Base-by-base conservation (phyloP, 2,797 vertebrate species). In the Gobionotothen gibberifrons region DNA sequence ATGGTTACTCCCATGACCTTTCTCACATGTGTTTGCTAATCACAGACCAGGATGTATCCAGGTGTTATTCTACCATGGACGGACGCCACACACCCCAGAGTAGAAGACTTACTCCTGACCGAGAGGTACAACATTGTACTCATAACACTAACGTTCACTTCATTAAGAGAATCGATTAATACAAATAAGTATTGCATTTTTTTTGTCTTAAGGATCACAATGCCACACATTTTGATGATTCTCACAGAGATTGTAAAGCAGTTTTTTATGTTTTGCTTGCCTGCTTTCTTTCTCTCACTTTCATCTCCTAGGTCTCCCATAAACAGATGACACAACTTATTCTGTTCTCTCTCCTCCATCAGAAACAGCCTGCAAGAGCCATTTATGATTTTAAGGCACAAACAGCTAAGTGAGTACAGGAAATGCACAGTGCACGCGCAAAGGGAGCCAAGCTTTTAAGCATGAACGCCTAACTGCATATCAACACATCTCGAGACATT, bases 331-430 rank as follows among this genome's bases (percentile, higher is more conserved):
- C 93, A 88, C 93, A 94, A 94, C 93, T 95, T 81, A 94, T 94
- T 93, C 93, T 95, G 74, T 95, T 92, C 93, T 94, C 94, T 95
- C 93, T 94, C 85, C 93, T 94, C 76, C 89, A 93, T 95, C 95
- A 97, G 97, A 97, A 96, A 93, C 91, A 98, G 92, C 96, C 97
- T 87, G 98, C 98, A 78, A 96, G 95, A 95, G 98, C 98, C 90
- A 96, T 99, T 85, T 99, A 98, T 88, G 98, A 99, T 93, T 99
- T 99, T 95, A 99, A 98, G 93, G 98, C 98, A 94, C 98, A 99
- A 91, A 96, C 98, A n/a, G 93, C 97, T 89, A 99, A 99, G 98
- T 99, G 96, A 98, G 98, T 98, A 95, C 74, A 78, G 46, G 58
- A 26, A 72, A 62, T 51, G 63, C 44, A 40, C 26, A 11, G 57